Evolutionary conservation across 30 jellyfish, hydroid and myxozoan species (phyloP), one percentile per base, ranked within the genome.

Genomic region (Sanderia malayensis): DNA sequence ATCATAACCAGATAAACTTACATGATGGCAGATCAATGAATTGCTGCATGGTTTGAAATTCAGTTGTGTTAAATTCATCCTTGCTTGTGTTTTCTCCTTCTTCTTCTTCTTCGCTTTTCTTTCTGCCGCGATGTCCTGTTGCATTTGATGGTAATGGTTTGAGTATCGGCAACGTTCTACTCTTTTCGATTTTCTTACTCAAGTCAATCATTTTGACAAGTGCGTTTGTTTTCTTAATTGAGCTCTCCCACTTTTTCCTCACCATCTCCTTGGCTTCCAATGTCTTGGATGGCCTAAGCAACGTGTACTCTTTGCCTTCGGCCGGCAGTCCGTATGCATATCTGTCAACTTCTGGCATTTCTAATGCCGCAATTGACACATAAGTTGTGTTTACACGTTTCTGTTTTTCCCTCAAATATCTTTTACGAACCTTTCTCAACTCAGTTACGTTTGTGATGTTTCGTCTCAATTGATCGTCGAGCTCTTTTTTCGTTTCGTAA

Each of bases 241-340:
- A 68, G 61, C 44, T 58, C 22, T 80, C 67, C 92, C 92, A 80
- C 44, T 58, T 69, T 23, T 70, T 73, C 71, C 52, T 61, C 15
- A 31, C 17, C 31, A 46, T 58, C 33, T 26, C 53, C 44, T 77
- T 77, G 34, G 57, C 64, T 44, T 68, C 61, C 0, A 31, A 63
- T 41, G 49, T 21, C 17, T 46, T 45, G 7, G 61, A 33, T 37
- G 27, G 58, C 29, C 20, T 27, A 67, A 80, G 8, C 28, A 19
- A 45, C 22, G 92, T 68, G 47, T 68, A 80, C 58, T 80, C 92
- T 49, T 80, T 69, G 71, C 92, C 92, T 19, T 68, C 92, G 1
- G 75, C 84, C 20, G 92, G 92, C 61, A 80, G 73, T 30, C 92
- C 92, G 49, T 80, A 80, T 15, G 92, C 92, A 23, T 80, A 80